Percentiles rank a stretch among this genome's conserved stretches.
These are phyloP conservation scores for Portunus trituberculatus DNA, from an alignment of 1,140 invertebrate genomes.

Conservation along the genomic window DNA sequence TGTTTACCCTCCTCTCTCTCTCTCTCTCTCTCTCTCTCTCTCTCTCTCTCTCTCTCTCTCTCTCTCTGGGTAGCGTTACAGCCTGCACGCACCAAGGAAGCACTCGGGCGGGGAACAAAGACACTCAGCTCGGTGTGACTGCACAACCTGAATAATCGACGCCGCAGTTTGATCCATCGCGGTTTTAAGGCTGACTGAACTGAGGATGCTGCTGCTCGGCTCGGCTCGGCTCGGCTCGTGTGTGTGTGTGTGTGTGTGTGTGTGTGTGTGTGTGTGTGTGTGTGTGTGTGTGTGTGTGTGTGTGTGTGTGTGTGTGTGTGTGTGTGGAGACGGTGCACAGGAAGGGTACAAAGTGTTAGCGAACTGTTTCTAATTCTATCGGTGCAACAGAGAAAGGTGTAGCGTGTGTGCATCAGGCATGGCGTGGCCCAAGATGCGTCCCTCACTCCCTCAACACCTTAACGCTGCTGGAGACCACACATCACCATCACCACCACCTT, in stretches of 20 bases:
- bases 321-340: not conserved
- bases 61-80: not conserved
- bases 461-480: not conserved
- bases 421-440: not conserved
- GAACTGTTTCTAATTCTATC: not conserved
- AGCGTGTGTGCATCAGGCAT: not conserved
- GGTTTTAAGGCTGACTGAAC: not conserved
- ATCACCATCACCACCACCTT: not conserved
- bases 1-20: too few relatives aligned
- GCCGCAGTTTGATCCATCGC: not conserved
- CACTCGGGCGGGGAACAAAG: not conserved
- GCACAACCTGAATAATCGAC: conserved; percentile 11
- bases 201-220: not conserved
- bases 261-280: conserved; percentile 43
- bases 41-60: conserved; percentile 12
- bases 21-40: too few relatives aligned
- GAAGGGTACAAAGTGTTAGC: not conserved
- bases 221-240: too few relatives aligned
- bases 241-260: not conserved
- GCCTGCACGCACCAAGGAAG: not conserved
- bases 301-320: conserved; percentile 48
- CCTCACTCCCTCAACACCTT: not conserved
- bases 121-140: not conserved
- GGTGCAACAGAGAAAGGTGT: not conserved
- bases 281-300: conserved; percentile 60